Evolutionary conservation across 1,140 invertebrate species (phyloP).

Genomic region (Drosophila gunungcola): DNA sequence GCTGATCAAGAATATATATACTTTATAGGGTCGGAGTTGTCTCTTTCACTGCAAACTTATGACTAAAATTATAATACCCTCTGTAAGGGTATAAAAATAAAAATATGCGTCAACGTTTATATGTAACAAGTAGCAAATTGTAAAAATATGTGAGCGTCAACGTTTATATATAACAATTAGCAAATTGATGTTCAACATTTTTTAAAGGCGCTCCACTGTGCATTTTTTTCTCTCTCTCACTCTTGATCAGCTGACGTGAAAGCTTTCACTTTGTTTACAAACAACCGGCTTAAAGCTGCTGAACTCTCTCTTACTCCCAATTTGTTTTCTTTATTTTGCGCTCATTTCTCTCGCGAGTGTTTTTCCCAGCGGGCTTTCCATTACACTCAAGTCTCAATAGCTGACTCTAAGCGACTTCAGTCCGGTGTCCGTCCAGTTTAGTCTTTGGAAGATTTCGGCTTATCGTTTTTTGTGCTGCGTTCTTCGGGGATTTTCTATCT

Average conservation of each 20-base stretch:
- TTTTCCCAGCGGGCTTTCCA: slow-evolving; percentile 8
- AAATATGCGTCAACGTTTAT: no score
- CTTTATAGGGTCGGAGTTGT: no score
- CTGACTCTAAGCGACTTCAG: slow-evolving; percentile 14
- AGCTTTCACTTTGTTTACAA: slow-evolving; percentile 74
- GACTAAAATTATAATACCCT: no score
- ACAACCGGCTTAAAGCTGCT: slow-evolving; percentile 61
- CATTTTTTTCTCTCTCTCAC: no score
- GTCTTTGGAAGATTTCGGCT: slow-evolving; percentile 33
- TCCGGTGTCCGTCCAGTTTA: slow-evolving; percentile 27
- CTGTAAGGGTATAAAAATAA: no score
- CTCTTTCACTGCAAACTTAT: no score
- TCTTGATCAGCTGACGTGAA: slow-evolving; percentile 31
- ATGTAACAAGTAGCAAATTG: no score
- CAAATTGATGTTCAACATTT: not conserved
- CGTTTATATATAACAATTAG: not conserved
- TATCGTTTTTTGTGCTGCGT: slow-evolving; percentile 38
- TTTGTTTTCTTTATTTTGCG: not conserved
- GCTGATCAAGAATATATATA: no score
- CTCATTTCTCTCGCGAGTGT: slow-evolving; percentile 24
- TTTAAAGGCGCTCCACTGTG: slow-evolving; percentile 33
- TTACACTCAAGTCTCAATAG: slow-evolving; percentile 16
- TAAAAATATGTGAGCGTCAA: no score
- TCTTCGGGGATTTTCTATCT: slow-evolving; percentile 19
- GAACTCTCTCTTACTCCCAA: not conserved